These are phyloP conservation scores for Colinus virginianus DNA, from an alignment of 2,113 vertebrate genomes.

Conservation along the genomic window DNA sequence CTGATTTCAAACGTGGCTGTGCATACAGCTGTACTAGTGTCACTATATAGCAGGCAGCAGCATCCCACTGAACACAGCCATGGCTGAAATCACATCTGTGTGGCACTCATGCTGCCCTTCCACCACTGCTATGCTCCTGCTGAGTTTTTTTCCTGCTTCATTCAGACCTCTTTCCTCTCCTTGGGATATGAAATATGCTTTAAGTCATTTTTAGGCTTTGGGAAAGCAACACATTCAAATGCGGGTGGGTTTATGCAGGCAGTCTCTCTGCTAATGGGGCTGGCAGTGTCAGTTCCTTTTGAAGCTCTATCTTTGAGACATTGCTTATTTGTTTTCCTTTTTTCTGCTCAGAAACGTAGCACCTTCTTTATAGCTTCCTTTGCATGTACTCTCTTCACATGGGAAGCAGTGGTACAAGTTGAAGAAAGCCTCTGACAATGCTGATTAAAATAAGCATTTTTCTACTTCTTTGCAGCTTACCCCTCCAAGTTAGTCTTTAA, in stretches of 20 bases:
- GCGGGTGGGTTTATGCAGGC: constrained; percentile 19
- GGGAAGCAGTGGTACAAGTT: neutral
- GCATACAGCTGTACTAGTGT: neutral
- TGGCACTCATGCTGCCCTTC: neutral
- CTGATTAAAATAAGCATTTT: neutral
- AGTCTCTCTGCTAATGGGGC: constrained; percentile 1
- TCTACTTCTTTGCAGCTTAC: neutral
- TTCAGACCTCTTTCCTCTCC: neutral
- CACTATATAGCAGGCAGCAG: neutral
- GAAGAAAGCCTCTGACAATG: neutral
- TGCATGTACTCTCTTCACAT: neutral
- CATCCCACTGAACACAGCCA: rapidly evolving
- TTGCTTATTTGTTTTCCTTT: constrained; percentile 13
- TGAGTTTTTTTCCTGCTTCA: neutral
- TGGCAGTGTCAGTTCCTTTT: constrained; percentile 47
- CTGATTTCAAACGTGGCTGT: neutral
- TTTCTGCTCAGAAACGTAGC: neutral
- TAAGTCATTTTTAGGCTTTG: constrained; percentile 23
- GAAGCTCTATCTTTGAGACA: constrained; percentile 34
- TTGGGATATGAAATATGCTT: constrained; percentile 10
- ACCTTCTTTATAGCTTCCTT: neutral
- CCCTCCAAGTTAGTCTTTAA: neutral
- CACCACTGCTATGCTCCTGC: neutral
- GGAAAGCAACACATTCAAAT: constrained; percentile 35
- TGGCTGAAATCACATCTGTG: neutral